Percentiles rank a stretch among this genome's conserved stretches.
Evolutionary conservation across 2,888 invertebrate genomes (phyloP).

Genomic region (Oscheius sp.): DNA sequence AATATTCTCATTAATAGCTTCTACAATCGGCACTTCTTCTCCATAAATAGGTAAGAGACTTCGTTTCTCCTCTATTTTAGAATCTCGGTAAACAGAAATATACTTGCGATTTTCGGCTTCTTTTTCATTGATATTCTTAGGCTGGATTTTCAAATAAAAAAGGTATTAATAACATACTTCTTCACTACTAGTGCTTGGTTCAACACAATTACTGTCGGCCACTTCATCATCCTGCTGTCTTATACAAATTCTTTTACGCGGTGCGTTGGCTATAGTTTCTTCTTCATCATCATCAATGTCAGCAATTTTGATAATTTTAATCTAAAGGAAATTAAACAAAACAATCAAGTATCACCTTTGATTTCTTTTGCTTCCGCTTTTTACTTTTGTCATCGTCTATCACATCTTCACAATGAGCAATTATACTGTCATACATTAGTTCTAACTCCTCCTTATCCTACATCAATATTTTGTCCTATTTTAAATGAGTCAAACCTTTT

Average conservation of each 20-base stretch:
- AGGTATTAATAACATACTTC: too few species aligned
- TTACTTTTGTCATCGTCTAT: constrained; percentile 9
- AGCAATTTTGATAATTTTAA: not conserved
- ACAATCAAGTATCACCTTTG: not conserved
- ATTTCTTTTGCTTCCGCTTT: constrained; percentile 9
- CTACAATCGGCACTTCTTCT: constrained; percentile 85
- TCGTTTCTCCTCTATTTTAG: constrained; percentile 49
- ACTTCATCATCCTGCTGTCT: not conserved
- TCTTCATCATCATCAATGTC: constrained; percentile 6
- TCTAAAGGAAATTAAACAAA: not conserved
- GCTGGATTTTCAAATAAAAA: not conserved
- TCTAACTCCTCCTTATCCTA: constrained; percentile 38
- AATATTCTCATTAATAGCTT: constrained; percentile 89
- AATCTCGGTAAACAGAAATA: constrained; percentile 41
- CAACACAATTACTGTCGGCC: too few species aligned
- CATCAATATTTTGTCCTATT: not conserved
- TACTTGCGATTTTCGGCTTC: not conserved
- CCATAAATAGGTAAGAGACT: constrained; percentile 84
- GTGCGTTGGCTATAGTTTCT: constrained; percentile 9
- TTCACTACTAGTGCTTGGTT: too few species aligned
- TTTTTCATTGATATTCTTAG: not conserved
- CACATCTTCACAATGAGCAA: not conserved
- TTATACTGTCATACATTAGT: not conserved
- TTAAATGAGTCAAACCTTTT: constrained; percentile 35
- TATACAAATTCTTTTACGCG: not conserved